Base-by-base conservation (phyloP, 2,113 vertebrate genomes). In the Halcyon malimbica region DNA sequence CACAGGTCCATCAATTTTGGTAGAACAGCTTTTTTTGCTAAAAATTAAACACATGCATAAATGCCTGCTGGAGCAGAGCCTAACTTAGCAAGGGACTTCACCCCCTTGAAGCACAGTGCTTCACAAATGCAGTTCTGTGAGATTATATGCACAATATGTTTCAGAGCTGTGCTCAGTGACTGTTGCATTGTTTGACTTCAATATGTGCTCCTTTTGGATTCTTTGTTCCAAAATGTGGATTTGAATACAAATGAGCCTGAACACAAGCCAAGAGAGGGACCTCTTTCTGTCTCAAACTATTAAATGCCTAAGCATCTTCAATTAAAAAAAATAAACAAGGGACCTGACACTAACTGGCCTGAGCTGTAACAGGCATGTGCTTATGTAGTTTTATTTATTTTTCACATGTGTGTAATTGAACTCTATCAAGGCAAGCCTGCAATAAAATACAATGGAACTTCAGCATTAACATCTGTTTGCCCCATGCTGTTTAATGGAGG, bases 201-300 rank as follows among this genome's bases (percentile, higher is more conserved):
- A 5, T 48, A 69, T 80, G 81, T 67, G 50, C 81, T 96, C 63
- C 8, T 82, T 96, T 92, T 54, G 46, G 70, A 65, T 62, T 46
- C 83, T 93, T 93, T 95, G 53, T 91, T 96, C 83, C 96, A 92
- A 92, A 94, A 92, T 92, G 70, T 93, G 91, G 62, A 94, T 96
- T 87, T 94, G 86, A 95, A 96, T 90, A 78, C 80, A 95, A 96
- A 93, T 93, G n/a, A 93, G 42, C 37, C 73, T 89, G 83, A 91
- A 57, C 44, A 21, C 19, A 79, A 89, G 77, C 80, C 89, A 93
- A 46, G 7, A 21, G 67, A 89, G 80, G 31, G 80, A 91, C 74
- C 41, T 94, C 74, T 48, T 94, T 93, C 80, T 91, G 65, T 51
- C 87, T 83, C 35, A 59, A 87, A 6, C 65, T 89, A 85, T 93